Base-by-base conservation (phyloP, 2,888 invertebrate species). In the Scaptomyza reducta region DNA sequence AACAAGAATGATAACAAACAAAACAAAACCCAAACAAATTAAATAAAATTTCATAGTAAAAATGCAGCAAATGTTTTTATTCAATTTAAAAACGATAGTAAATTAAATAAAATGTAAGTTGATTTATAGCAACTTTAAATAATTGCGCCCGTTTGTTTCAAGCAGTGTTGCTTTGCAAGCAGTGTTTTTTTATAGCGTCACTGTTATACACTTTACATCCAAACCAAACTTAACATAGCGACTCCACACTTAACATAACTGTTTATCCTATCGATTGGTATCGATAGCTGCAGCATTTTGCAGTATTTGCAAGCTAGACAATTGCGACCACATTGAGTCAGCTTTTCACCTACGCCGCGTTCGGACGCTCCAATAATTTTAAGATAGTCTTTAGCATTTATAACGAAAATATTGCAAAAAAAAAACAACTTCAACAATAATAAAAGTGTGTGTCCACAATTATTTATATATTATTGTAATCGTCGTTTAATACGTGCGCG, bases 1-100 rank as follows among this genome's bases (percentile, higher is more conserved):
- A 79, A 10, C 10, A 80, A 77, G 59, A 45, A 70, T 60, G 55
- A 79, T 47, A 60, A 66, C 57, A 64, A 77, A 67, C 46, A 79
- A 22, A 22, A 22, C 22, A 22, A 22, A 22, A 22, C 22, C 22
- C 3, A 22, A 22, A 79, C 49, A 70, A 76, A 70, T 82, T 78
- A 86, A 88, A 72, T 79, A 79, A 65, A 78, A 73, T 82, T 82
- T 88, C 83, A 82, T 82, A 82, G 83, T 82, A 81, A 86, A 70
- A 59, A 27, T 35, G 13, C 10, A 9, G 3, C 9, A n/a, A 6
- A 7, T 38, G 5, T 33, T 55, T 61, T 51, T 38, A 57, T 61
- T 62, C 2, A 11, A 6, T 25, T 7, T 25, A 11, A 6, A 7
- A 18, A 9, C 10, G 10, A 10, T 31, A 10, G 9, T 31, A 10